Base-by-base conservation (phyloP, 2,888 invertebrate genomes). In the Melieria picta region DNA sequence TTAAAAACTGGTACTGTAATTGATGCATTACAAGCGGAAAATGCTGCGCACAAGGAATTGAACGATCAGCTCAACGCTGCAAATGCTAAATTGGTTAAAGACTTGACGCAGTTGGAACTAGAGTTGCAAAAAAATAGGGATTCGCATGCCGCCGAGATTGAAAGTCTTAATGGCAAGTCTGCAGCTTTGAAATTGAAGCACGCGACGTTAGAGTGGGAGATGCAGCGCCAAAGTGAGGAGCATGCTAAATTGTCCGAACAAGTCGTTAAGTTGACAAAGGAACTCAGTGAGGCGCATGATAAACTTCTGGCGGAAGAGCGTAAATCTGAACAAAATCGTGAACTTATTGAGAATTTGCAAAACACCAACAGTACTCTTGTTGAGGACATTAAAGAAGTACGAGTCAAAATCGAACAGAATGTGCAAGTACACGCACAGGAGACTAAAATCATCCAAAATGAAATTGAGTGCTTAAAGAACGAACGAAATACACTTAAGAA, bases 401-500 rank as follows among this genome's bases (percentile, higher is more conserved):
- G 83, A 66, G 75, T 78, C 46, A 85, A 86, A 79, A 82, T 85
- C 55, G 84, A 87, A 45, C 80, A 82, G 66, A 85, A 87, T 75
- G 82, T 86, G 5, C 46, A 85, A 7, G 67, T 80, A 5, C 86
- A 85, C 71, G 82, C 81, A 6, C 81, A 83, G 73, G 86, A 87
- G 73, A 79, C 79, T 11, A 83, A 84, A 76, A 75, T 77, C 72
- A 80, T 78, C 5, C 82, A 85, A 50, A 81, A 82, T 7, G 83
- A 86, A 68, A 74, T 86, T 64, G 86, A 86, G 63, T 81, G 80
- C 43, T 71, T 87, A 65, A 82, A 81, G 60, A 82, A 82, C 48
- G 86, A 86, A 73, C 85, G 86, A 43, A 83, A 82, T 58, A 84
- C 85, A 0, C 74, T 87, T 45, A 83, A 82, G 74, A 81, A 81